Percentiles rank a stretch among this genome's conserved stretches.
Conservation (phyloP, 2,113 vertebrate genomes). For the Pelecanus crispus region DNA sequence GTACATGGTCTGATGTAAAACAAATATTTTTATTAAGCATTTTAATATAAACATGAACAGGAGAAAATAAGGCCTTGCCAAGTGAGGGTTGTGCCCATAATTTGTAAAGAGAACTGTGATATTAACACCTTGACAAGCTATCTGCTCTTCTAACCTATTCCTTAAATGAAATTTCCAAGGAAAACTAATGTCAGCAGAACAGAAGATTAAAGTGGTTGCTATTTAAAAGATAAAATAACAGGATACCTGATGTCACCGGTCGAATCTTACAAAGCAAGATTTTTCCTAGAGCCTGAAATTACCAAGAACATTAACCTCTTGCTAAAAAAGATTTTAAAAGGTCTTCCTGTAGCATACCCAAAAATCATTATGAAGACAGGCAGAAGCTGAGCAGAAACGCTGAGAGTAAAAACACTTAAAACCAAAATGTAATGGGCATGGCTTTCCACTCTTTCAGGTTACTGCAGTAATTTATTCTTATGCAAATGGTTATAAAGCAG, state of each 20-base stretch:
- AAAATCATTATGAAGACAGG: background rate
- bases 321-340: background rate
- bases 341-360: background rate
- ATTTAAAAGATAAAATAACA: background rate
- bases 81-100: background rate
- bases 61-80: background rate
- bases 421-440: background rate
- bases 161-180: background rate
- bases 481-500: background rate
- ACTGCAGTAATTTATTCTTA: background rate
- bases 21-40: background rate
- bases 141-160: background rate
- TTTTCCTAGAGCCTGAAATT: background rate
- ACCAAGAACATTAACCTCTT: background rate
- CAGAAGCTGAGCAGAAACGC: background rate
- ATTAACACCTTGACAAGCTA: background rate
- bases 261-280: background rate
- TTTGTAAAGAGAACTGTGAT: background rate
- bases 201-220: background rate
- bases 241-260: background rate
- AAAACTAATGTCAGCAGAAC: background rate
- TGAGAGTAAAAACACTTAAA: background rate
- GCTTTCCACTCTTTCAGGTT: background rate
- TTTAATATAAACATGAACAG: background rate
- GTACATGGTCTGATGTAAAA: background rate